Evolutionary conservation across 2,888 invertebrate genomes (phyloP), one percentile per base, ranked within the genome.

Genomic region (Drosophila koepferae): DNA sequence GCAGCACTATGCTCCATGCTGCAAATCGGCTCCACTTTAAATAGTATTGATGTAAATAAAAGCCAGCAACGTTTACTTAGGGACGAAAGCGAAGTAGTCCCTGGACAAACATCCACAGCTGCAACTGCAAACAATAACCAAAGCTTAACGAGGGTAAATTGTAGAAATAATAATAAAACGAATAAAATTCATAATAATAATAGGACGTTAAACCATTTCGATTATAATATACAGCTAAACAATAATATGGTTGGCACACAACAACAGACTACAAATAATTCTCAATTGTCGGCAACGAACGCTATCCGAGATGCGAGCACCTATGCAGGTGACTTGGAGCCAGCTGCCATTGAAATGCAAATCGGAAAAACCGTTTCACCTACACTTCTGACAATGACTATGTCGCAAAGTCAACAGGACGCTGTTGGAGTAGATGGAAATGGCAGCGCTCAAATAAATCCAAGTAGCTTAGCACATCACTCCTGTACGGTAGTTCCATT

Each of bases 211-310:
- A 9, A n/a, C 23, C 14, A 48, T 36, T 46, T 55, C 2, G 55
- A 66, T 34, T 34, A 16, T 41, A 63, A 63, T 12, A 63, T 51
- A 63, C 31, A 67, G 23, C 48, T 63, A n/a, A 72, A 76, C 18
- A 80, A 72, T 49, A 82, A 77, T 70, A 91, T 91, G 91, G 89
- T 91, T 58, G 91, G 90, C 20, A 76, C 84, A 18, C 81, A 89
- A 28, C 80, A 87, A 53, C 71, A 67, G 36, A 71, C 61, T 51
- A 68, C 48, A n/a, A 71, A 61, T 56, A 70, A 69, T 63, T 69
- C 63, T 46, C 71, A 73, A 51, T 49, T 73, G 40, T 62, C 76
- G 12, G 41, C 38, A 14, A 40, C 65, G 34, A 65, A 54, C 23
- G 48, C 66, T 34, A 62, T 62, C 38, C 61, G 62, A 16, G 77